Base-by-base conservation (phyloP, 2,113 vertebrate species). In the Aldabrachelys gigantea region DNA sequence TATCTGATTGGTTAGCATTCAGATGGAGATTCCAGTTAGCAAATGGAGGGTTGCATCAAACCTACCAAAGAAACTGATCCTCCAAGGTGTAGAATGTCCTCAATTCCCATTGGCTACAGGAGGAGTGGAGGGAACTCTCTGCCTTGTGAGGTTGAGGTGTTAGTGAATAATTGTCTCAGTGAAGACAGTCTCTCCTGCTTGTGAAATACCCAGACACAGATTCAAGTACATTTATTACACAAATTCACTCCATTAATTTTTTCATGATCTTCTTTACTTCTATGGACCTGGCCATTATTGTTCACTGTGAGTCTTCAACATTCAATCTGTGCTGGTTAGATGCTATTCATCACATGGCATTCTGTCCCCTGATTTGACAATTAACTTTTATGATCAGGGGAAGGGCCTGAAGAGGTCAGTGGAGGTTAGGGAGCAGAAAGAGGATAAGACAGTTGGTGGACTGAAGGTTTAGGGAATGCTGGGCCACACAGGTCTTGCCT, bases 201-300 rank as follows among this genome's bases (percentile, higher is more conserved):
- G 62, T 57, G 4, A n/a, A 35, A 96, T 62, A 84, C 82, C 44
- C 84, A 38, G 88, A 41, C 44, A 86, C 78, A 90, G 93, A 89
- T 95, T 87, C 85, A 89, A 38, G 4, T 94, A 79, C 10, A 44
- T 44, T 47, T 38, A 14, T 44, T 25, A 25, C 72, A 44, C 21
- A 41, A 38, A 44, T 76, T 76, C 86, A 86, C 85, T 92, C 78
- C 69, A 95, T 96, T 84, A 92, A 86, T 35, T 87, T 92, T 91
- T 72, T 90, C 76, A 44, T 84, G 25, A 92, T 96, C 94, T 96
- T 91, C 14, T 79, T 91, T 87, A 86, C 79, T 84, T 94, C 65
- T 89, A 57, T 27, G 80, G 94, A 88, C 53, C 62, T 69, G 87
- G 93, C 12, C 10, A 3, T 41, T 25, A 1, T 1, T 93, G 94